Percentiles rank a stretch among this genome's conserved stretches.
These are phyloP conservation scores for Notoglanidium macrostoma DNA, from an alignment of 2,797 vertebrate species.

Conservation along the genomic window DNA sequence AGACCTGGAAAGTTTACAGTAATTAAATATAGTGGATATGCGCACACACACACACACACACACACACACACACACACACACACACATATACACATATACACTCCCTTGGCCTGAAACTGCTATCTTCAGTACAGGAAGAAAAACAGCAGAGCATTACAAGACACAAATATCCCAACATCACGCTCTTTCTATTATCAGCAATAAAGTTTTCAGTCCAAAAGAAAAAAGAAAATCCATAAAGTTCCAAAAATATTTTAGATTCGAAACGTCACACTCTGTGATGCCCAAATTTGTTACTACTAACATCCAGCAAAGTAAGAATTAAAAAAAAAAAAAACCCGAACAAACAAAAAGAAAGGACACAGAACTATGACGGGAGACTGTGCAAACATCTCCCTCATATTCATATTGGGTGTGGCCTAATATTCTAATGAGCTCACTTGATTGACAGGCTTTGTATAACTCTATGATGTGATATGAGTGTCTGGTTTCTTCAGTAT, in stretches of 20 bases:
- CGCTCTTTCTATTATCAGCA: not conserved
- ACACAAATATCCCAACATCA: not conserved
- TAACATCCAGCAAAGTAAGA: not conserved
- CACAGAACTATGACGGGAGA: not conserved
- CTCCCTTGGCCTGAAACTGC: not conserved
- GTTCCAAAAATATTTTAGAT: not conserved
- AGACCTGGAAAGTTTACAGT: not conserved
- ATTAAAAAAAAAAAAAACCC: not conserved
- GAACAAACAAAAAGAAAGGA: not conserved
- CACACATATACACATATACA: not conserved
- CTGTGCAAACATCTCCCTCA: not conserved
- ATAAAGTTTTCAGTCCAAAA: not conserved
- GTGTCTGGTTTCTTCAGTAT: not conserved
- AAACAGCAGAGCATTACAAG: not conserved
- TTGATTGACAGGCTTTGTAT: not conserved
- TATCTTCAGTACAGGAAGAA: not conserved
- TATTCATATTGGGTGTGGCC: constrained; percentile 1
- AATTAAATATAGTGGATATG: not conserved
- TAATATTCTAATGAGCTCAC: not conserved
- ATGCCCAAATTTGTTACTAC: not conserved
- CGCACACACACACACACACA: constrained; percentile 19
- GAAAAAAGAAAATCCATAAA: not conserved
- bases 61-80: constrained; percentile 15
- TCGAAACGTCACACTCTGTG: not conserved
- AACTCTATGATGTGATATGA: not conserved